Base-by-base conservation (phyloP, 2,888 invertebrate species). In the Synergus laeviventris region DNA sequence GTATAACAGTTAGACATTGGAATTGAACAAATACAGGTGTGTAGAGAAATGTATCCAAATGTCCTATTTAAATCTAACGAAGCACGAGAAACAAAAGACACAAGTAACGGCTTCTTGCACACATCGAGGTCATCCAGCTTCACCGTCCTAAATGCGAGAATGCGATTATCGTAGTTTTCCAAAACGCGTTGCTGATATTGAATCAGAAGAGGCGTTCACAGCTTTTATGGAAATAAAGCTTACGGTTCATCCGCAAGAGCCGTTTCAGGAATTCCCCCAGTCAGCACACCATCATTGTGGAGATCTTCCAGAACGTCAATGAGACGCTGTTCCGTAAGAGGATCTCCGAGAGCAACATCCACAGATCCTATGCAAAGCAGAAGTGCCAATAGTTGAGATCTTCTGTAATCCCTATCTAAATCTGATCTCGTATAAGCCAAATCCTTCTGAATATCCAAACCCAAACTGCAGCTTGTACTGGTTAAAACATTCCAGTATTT, bases 321-420 rank as follows among this genome's bases (percentile, higher is more conserved):
- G 70, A 96, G 92, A 74, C 96, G 93, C 84, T 94, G 94, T 88
- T 96, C 96, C 39, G 96, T 96, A 75, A 94, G 92, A 0, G 95
- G 94, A 87, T 96, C 95, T 1, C 96, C 96, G 21, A 96, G 91
- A 7, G 96, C 96, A 73, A 96, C 94, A 87, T 96, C 96, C 8
- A 96, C 95, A 54, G 96, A 96, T 31, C 96, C 96, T 78, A 96
- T 95, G 86, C 96, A 96, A 3, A 96, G 91, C 74, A 96, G 91
- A 62, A 96, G 91, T n/a, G 96, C 96, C 79, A 96, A 91, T 8
- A 96, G 91, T 84, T 95, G 95, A 0, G 96, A 96, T 77, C 93
- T 91, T 79, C 92, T 92, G 86, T 93, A 94, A 84, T 94, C 94
- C 12, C 91, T 90, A 59, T 91, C 91, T 16, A 94, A 89, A 80